phyloP scores from a whole-genome alignment of 2,888 invertebrate genomes.

The Orthonevra nobilis region DNA sequence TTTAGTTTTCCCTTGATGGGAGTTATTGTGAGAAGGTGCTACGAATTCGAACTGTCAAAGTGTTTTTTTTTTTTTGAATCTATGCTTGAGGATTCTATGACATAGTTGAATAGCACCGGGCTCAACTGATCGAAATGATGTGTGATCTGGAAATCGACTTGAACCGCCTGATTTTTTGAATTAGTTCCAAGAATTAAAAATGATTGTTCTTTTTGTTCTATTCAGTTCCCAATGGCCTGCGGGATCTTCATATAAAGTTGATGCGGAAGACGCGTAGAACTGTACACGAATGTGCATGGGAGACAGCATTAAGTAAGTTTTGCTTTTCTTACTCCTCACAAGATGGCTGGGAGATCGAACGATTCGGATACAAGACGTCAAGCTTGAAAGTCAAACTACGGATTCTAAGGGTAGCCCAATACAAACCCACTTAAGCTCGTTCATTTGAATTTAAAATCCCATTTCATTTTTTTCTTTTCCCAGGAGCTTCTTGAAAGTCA shows the following conservation, averaged over 20 bases:
- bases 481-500: slow-evolving; percentile 90
- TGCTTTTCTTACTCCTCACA: slow-evolving; percentile 93
- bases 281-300: slow-evolving; percentile 93
- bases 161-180: too few species aligned
- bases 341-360: slow-evolving; percentile 97
- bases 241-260: slow-evolving; percentile 93
- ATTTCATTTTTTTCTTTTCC: not conserved
- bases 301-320: slow-evolving; percentile 92
- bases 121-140: too few species aligned
- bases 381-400: slow-evolving; percentile 93
- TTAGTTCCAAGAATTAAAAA: too few species aligned
- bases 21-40: slow-evolving; percentile 12
- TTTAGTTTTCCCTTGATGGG: slow-evolving; percentile 36
- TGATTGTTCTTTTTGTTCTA: too few species aligned
- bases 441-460: too few species aligned
- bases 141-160: too few species aligned
- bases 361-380: slow-evolving; percentile 96
- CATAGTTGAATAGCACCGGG: too few species aligned
- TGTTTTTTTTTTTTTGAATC: not conserved
- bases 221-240: slow-evolving; percentile 91
- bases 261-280: slow-evolving; percentile 92
- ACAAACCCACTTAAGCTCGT: slow-evolving; percentile 47
- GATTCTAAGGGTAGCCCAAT: slow-evolving; percentile 93
- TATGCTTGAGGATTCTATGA: too few species aligned
- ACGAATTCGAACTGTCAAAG: slow-evolving; percentile 25